phyloP scores from a whole-genome alignment of 2,888 invertebrate species.

The Xylocampa areola region DNA sequence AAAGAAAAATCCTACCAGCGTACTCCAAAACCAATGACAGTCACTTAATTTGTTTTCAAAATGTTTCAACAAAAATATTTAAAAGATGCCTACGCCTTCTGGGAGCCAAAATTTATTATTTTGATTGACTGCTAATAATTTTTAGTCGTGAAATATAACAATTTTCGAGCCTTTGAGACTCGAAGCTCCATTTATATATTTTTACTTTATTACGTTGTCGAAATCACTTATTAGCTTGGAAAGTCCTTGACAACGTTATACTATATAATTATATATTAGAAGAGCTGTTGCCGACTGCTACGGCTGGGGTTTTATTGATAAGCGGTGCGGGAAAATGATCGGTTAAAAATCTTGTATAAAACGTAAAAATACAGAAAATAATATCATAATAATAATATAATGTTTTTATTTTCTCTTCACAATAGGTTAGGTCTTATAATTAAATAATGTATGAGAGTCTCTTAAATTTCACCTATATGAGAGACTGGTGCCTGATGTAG shows the following conservation, averaged over 20 bases:
- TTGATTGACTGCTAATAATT: conserved; percentile 43
- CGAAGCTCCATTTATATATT: conserved; percentile 26
- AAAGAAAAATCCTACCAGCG: too few species aligned
- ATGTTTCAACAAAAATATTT: background rate
- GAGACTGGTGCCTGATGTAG: too few species aligned
- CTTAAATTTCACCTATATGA: too few species aligned
- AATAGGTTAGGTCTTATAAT: too few species aligned
- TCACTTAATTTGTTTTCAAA: too few species aligned
- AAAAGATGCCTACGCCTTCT: conserved; percentile 10
- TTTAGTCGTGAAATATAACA: conserved; percentile 10
- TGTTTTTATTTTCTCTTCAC: too few species aligned
- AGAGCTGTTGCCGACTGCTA: conserved; percentile 16
- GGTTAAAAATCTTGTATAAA: too few species aligned
- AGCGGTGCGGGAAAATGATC: background rate
- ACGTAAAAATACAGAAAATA: too few species aligned
- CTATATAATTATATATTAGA: conserved; percentile 22
- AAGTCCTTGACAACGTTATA: conserved; percentile 4
- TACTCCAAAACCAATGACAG: too few species aligned
- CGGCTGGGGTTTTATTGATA: background rate
- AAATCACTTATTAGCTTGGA: conserved; percentile 32
- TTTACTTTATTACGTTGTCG: conserved; percentile 26
- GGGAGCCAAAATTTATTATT: conserved; percentile 35
- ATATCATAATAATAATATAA: too few species aligned
- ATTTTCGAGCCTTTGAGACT: conserved; percentile 27
- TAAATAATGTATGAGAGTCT: too few species aligned